A percentile compares a stretch with the other conserved stretches of the same genome.
Conservation (phyloP, 2,797 vertebrate genomes). For the Agapornis canus region DNA sequence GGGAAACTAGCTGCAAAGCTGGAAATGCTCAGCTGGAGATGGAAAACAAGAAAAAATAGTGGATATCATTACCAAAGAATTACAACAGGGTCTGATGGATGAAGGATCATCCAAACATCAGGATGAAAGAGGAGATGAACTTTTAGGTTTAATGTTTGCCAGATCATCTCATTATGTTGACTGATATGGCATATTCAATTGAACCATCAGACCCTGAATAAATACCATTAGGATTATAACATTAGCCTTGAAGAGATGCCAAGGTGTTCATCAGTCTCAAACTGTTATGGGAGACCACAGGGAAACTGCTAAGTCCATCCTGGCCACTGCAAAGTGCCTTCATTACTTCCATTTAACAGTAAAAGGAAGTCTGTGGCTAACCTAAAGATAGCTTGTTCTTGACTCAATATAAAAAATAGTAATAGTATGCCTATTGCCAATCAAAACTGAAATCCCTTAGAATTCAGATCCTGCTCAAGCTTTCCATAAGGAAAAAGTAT, state of each 20-base stretch:
- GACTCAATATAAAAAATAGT: background rate
- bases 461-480: background rate
- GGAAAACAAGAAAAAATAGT: background rate
- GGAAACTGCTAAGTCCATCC: background rate
- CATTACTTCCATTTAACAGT: background rate
- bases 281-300: background rate
- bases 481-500: background rate
- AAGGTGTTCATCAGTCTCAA: background rate
- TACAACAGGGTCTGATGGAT: background rate
- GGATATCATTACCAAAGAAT: background rate
- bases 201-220: background rate
- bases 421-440: background rate
- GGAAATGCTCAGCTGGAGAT: background rate
- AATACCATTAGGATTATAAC: background rate
- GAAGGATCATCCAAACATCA: background rate
- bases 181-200: background rate
- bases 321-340: background rate
- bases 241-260: background rate
- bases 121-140: background rate
- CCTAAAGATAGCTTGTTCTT: background rate
- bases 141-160: background rate
- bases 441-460: background rate
- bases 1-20: background rate
- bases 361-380: background rate
- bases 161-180: background rate